These are phyloP conservation scores for Tetramorium alpestre DNA, from an alignment of 1,140 invertebrate species.

Conservation along the genomic window DNA sequence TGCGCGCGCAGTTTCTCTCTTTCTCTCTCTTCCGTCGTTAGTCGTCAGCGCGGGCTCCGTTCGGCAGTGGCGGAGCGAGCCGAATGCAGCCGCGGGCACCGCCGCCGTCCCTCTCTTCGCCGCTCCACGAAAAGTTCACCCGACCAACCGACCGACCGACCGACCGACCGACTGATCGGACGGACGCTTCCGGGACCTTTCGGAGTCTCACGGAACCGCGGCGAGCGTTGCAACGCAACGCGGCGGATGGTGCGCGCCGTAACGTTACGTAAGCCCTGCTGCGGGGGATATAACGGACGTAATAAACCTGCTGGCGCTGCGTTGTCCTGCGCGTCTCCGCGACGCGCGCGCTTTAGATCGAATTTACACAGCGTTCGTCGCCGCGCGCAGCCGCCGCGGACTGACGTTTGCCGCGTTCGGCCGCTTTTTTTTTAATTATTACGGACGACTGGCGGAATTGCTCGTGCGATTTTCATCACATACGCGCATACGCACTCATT, in stretches of 20 bases:
- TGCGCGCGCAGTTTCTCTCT: neutral
- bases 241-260: neutral
- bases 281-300: neutral
- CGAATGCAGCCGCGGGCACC: slow-evolving; percentile 36
- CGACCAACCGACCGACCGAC: slow-evolving; percentile 21
- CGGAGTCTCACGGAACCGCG: neutral
- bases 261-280: slow-evolving; percentile 16
- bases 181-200: slow-evolving; percentile 28
- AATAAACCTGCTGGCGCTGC: slow-evolving; percentile 5
- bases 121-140: neutral
- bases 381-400: neutral
- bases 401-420: slow-evolving; percentile 6
- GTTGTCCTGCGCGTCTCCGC: slow-evolving; percentile 24
- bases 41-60: slow-evolving; percentile 45
- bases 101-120: neutral
- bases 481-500: neutral
- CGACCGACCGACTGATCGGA: neutral
- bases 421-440: slow-evolving; percentile 9
- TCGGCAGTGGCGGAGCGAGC: slow-evolving; percentile 54
- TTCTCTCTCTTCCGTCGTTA: neutral
- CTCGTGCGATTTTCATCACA: neutral
- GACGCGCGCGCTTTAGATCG: slow-evolving; percentile 26
- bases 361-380: neutral
- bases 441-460: neutral
- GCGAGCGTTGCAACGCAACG: neutral